Evolutionary conservation across 2,113 vertebrate species (phyloP).

Genomic region (Phylloscopus whistleri): DNA sequence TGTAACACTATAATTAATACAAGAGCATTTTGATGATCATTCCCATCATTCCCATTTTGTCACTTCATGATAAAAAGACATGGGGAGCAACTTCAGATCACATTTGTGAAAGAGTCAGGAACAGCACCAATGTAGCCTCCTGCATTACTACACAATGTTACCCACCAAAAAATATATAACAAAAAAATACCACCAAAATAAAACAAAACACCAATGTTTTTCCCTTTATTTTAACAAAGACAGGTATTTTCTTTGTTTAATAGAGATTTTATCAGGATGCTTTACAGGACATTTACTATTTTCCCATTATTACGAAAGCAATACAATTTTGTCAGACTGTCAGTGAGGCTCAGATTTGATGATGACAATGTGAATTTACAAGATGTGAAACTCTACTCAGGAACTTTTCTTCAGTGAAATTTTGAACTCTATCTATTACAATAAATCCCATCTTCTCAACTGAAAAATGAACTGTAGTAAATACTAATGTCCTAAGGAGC

Average conservation of each 20-base stretch:
- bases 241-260: neutral
- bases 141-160: neutral
- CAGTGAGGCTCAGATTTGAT: neutral
- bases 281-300: neutral
- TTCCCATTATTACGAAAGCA: neutral
- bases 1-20: neutral
- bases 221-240: neutral
- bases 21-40: neutral
- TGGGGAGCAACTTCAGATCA: neutral
- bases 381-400: neutral
- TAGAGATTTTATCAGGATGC: neutral
- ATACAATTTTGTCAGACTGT: neutral
- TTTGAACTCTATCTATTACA: neutral
- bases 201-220: neutral
- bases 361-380: neutral
- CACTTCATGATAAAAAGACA: neutral
- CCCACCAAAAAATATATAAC: neutral
- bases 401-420: neutral
- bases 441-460: neutral
- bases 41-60: neutral
- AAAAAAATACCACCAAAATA: neutral
- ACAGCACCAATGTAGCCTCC: neutral
- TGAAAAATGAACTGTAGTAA: slow-evolving; percentile 13
- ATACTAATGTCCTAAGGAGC: neutral
- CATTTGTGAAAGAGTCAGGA: neutral